Evolutionary conservation across 2,797 vertebrate species (phyloP), one percentile per base, ranked within the genome.

Genomic region (Pempheris klunzingeri): DNA sequence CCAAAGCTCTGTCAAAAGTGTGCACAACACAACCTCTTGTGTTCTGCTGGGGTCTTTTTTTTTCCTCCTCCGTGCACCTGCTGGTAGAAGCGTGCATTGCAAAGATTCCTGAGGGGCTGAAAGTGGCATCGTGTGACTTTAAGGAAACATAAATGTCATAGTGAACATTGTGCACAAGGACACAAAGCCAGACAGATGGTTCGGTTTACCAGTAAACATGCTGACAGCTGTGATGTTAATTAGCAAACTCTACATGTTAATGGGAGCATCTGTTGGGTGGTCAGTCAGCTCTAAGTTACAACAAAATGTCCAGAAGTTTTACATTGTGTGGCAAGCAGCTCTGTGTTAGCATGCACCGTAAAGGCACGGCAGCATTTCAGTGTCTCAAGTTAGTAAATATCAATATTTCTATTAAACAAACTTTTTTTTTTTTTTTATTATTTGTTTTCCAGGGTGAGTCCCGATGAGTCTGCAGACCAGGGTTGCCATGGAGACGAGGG

Each of bases 401-500:
- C 4, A 32, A 39, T 39, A 5, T 11, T 17, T 26, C 5, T 26
- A n/a, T n/a, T n/a, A n/a, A n/a, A n/a, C n/a, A n/a, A n/a, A n/a
- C n/a, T n/a, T n/a, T n/a, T n/a, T n/a, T n/a, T n/a, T n/a, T 14
- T 36, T 54, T 34, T 26, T 5, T 3, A 20, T 22, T 34, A 4
- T 38, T 43, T 41, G 3, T 66, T 34, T 34, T 24, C 22, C 72
- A 94, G 92, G 41, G 75, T 73, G 28, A 87, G 77, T 61, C 82
- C 86, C 47, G 74, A 77, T 44, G 87, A 92, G 57, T 46, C 84
- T 32, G 72, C 60, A 43, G 74, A 79, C 34, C 78, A 80, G 59
- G 71, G 73, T 70, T 74, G 74, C 60, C 75, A 82, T 81, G 89
- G 75, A 67, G 85, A 91, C 2, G 46, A 62, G 18, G 74, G 76